Conservation (phyloP, 2,888 invertebrate species). For the Mythimna loreyi region DNA sequence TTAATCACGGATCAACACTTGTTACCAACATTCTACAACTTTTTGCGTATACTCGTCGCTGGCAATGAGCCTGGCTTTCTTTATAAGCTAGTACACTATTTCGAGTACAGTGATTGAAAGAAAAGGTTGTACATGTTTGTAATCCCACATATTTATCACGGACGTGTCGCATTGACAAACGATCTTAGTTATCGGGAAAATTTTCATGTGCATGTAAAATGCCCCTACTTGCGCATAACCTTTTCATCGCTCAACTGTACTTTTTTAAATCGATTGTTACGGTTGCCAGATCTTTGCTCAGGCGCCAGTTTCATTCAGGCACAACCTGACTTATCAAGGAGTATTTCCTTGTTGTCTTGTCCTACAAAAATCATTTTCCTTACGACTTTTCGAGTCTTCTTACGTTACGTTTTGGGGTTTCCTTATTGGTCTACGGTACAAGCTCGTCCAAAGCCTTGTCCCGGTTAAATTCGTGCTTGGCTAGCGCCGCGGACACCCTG, state of each 20-base stretch:
- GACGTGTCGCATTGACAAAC: neutral
- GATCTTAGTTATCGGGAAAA: neutral
- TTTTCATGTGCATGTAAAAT: neutral
- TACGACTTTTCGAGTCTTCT: slow-evolving; percentile 51
- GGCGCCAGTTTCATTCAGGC: slow-evolving; percentile 34
- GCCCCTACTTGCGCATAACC: neutral
- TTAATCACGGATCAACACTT: slow-evolving; percentile 8
- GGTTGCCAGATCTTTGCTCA: slow-evolving; percentile 1
- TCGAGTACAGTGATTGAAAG: neutral
- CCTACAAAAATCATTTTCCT: slow-evolving; percentile 40
- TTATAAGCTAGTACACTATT: neutral
- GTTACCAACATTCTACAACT: neutral
- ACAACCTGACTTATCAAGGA: slow-evolving; percentile 30
- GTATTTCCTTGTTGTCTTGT: slow-evolving; percentile 3
- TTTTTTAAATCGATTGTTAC: neutral
- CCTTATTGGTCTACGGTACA: slow-evolving; percentile 91
- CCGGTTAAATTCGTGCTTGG: slow-evolving; percentile 95
- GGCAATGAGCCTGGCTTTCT: neutral
- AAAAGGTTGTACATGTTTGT: slow-evolving; percentile 1
- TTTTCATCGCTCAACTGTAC: slow-evolving; percentile 15
- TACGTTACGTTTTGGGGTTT: slow-evolving; percentile 29
- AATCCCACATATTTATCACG: neutral
- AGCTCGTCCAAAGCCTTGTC: slow-evolving; percentile 96
- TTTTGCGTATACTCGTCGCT: slow-evolving; percentile 18
- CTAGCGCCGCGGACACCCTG: slow-evolving; percentile 93